Percentiles rank a stretch among this genome's conserved stretches.
phyloP scores from a whole-genome alignment of 37 sponge, comb jelly and placozoan genomes.

The Diacarnus erythraeanus region DNA sequence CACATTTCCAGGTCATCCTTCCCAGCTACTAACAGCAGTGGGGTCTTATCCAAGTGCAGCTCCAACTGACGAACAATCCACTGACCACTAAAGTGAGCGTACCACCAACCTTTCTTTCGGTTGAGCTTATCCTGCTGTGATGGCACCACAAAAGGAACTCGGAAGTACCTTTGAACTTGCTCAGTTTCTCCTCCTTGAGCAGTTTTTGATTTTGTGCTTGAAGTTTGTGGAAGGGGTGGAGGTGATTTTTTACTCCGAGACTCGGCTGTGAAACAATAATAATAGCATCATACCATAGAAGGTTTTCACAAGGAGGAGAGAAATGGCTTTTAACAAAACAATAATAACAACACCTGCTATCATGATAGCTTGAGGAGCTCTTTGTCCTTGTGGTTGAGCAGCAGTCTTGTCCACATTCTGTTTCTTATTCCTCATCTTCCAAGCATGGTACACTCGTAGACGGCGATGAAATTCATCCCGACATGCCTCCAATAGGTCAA shows the following conservation, averaged over 20 bases:
- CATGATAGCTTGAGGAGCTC: slow-evolving; percentile 39
- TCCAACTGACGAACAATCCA: slow-evolving; percentile 97
- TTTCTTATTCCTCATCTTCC: slow-evolving; percentile 89
- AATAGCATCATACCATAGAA: no score
- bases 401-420: background rate
- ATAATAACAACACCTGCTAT: background rate
- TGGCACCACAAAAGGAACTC: slow-evolving; percentile 90
- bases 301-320: no score
- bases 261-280: background rate
- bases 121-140: slow-evolving; percentile 43
- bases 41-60: slow-evolving; percentile 81
- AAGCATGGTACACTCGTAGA: slow-evolving; percentile 91
- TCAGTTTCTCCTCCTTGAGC: slow-evolving; percentile 17
- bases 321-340: background rate
- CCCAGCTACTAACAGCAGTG: slow-evolving; percentile 87
- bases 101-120: slow-evolving; percentile 96
- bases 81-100: slow-evolving; percentile 97
- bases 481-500: slow-evolving; percentile 91
- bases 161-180: slow-evolving; percentile 82
- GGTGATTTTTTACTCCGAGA: slow-evolving; percentile 18
- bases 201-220: background rate
- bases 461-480: slow-evolving; percentile 95
- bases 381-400: background rate
- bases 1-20: slow-evolving; percentile 97
- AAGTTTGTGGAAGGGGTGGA: slow-evolving; percentile 20